phyloP scores from a whole-genome alignment of 2,797 vertebrate genomes.

The Platyrinchus mystaceus region DNA sequence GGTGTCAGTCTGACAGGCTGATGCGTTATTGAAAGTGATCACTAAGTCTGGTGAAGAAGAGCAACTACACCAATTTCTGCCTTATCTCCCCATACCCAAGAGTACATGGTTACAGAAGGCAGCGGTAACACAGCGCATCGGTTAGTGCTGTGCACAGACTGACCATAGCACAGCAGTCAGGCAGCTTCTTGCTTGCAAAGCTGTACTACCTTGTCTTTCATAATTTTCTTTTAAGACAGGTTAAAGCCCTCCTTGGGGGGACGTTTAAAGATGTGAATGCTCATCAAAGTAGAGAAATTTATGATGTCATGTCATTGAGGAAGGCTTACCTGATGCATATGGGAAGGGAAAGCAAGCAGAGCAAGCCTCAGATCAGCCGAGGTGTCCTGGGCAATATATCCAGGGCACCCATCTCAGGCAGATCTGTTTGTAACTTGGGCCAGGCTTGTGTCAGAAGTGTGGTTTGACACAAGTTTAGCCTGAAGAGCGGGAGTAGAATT shows the following conservation, averaged over 20 bases:
- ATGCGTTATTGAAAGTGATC: constrained; percentile 30
- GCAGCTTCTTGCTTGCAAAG: not conserved
- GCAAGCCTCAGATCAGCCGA: not conserved
- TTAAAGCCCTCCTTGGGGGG: not conserved
- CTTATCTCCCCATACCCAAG: not conserved
- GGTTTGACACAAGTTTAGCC: not conserved
- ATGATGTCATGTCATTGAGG: not conserved
- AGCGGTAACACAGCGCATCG: not conserved
- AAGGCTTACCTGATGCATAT: not conserved
- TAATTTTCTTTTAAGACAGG: not conserved
- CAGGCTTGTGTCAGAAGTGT: not conserved
- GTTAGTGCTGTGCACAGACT: not conserved
- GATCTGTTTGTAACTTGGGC: not conserved
- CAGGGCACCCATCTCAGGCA: not conserved
- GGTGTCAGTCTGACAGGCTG: not conserved
- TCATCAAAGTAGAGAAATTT: not conserved
- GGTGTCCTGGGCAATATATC: not conserved
- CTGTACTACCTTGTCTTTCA: not conserved
- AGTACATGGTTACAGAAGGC: not conserved
- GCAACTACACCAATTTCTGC: constrained; percentile 3
- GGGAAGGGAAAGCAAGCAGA: not conserved
- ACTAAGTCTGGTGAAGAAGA: constrained; percentile 46
- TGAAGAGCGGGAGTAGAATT: not conserved
- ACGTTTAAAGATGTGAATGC: not conserved
- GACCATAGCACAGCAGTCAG: accelerated